phyloP scores from a whole-genome alignment of 64 coral and sea anemone genomes.

The Cladopsammia gracilis region DNA sequence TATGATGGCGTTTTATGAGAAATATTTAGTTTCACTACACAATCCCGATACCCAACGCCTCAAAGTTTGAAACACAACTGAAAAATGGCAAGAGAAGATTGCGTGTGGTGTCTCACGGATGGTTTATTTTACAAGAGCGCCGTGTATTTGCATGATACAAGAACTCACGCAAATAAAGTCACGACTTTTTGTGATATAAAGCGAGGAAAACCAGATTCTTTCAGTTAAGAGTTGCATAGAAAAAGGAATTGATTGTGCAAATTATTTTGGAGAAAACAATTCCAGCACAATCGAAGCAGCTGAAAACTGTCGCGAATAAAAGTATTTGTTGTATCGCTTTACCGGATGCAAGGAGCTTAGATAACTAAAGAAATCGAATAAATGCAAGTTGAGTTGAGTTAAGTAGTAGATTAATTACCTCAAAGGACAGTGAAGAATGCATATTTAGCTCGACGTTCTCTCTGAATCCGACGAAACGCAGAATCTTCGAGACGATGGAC shows the following conservation, averaged over 20 bases:
- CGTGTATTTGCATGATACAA: constrained; percentile 3
- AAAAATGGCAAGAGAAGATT: too few species aligned
- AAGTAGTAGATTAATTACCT: constrained; percentile 34
- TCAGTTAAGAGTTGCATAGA: not conserved
- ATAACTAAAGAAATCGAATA: constrained; percentile 20
- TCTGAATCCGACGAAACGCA: not conserved
- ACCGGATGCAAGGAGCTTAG: constrained; percentile 1
- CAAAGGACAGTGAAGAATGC: not conserved
- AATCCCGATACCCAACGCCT: too few species aligned
- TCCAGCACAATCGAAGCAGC: not conserved
- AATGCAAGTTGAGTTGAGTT: not conserved
- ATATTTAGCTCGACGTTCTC: not conserved
- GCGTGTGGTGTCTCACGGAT: too few species aligned
- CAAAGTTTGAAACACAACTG: too few species aligned
- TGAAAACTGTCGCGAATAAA: not conserved
- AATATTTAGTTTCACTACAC: too few species aligned
- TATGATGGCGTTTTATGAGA: too few species aligned
- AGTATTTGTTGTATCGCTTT: not conserved
- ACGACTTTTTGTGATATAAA: not conserved
- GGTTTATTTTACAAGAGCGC: too few species aligned
- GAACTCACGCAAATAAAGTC: not conserved
- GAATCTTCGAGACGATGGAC: not conserved
- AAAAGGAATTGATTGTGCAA: not conserved
- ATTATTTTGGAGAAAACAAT: not conserved
- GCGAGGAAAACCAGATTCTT: not conserved